Evolutionary conservation across 2,113 vertebrate genomes (phyloP), one percentile per base, ranked within the genome.

Genomic region (Alces alces): DNA sequence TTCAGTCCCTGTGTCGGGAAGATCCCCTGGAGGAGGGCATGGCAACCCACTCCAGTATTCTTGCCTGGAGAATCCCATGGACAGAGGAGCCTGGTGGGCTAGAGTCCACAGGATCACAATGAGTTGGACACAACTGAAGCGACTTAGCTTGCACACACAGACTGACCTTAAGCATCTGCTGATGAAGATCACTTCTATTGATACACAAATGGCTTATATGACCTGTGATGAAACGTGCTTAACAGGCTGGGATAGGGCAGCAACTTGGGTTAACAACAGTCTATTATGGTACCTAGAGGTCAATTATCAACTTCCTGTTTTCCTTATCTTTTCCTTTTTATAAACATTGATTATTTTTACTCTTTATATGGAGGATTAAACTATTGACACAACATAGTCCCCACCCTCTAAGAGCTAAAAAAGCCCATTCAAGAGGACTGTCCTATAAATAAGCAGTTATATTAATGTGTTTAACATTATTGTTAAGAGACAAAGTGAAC

Each of bases 121-220:
- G 19, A 73, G 36, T 12, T 23, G 19, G 66, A 39, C 10, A 14
- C 39, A 14, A 43, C 39, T 43, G 70, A 76, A 76, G 39, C 0
- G 12, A 76, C 70, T 76, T 76, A 76, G 36, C 66, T 39, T 73
- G 36, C 39, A 76, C 70, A 43, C 6, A 14, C 39, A 76, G 28
- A 50, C 25, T 96, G 55, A 55, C 33, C 66, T 79, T 87, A 45
- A 88, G 70, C 30, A 88, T 84, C 28, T 78, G 19, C 10, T 60
- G 33, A 61, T 43, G 54, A 88, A 15, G 66, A 33, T 14, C 17
- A 89, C 78, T 66, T 82, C 50, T 70, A 36, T 43, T 83, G 28
- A 82, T 85, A 86, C 25, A 55, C 14, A 15, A 86, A 15, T 9
- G 5, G 14, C 60, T 86, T 60, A 28, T 36, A 55, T 6, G 52